phyloP scores from a whole-genome alignment of 2,797 vertebrate genomes.

The Antrozous pallidus region DNA sequence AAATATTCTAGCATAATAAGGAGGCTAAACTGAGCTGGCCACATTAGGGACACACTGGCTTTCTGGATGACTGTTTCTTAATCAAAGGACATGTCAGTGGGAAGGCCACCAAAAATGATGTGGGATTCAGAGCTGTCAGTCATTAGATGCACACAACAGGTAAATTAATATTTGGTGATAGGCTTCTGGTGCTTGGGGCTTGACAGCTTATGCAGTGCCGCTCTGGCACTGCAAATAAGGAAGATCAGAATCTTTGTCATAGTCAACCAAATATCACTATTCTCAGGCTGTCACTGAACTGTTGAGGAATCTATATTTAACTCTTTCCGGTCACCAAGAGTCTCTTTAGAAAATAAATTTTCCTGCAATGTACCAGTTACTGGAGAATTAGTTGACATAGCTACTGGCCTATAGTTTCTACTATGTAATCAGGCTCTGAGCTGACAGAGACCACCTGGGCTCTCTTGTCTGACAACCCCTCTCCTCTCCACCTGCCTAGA shows the following conservation, averaged over 20 bases:
- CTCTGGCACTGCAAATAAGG: constrained; percentile 61
- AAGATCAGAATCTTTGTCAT: constrained; percentile 59
- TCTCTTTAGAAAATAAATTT: not conserved
- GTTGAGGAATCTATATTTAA: constrained; percentile 47
- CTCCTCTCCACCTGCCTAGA: not conserved
- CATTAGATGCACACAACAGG: constrained; percentile 67
- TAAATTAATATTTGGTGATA: constrained; percentile 73
- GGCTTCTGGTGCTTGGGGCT: constrained; percentile 40
- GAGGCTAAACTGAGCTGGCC: constrained; percentile 57
- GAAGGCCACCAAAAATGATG: constrained; percentile 60
- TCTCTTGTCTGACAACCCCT: not conserved
- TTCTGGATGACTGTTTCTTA: constrained; percentile 60
- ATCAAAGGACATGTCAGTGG: constrained; percentile 55
- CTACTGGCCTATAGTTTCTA: not conserved
- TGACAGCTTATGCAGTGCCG: constrained; percentile 59
- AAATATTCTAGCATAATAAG: constrained; percentile 68
- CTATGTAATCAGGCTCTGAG: not conserved
- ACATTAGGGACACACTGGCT: constrained; percentile 64
- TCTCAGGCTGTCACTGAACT: constrained; percentile 24
- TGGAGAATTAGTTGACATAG: not conserved
- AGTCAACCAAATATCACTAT: constrained; percentile 60
- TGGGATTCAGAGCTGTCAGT: constrained; percentile 52
- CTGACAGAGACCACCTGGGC: not conserved
- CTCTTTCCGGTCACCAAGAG: constrained; percentile 10
- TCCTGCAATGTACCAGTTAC: not conserved